Conservation (phyloP, 2,113 vertebrate species). For the Speoplatyrhinus poulsoni region DNA sequence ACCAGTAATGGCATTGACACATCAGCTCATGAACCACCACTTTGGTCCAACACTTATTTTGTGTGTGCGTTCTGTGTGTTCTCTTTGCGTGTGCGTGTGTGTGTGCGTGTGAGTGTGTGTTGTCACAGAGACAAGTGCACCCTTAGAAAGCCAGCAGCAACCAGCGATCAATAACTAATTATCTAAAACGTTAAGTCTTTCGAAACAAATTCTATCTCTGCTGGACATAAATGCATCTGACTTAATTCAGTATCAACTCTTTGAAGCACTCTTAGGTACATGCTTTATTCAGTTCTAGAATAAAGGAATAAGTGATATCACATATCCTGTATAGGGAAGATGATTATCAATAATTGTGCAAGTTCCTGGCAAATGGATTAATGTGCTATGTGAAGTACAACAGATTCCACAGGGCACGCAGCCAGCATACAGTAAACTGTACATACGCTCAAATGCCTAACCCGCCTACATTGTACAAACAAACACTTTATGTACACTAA, state of each 20-base stretch:
- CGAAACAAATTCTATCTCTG: neutral
- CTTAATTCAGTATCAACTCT: neutral
- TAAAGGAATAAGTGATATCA: neutral
- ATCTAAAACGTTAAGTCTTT: neutral
- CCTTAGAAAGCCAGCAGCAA: neutral
- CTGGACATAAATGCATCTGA: slow-evolving; percentile 3
- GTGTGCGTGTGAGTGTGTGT: neutral
- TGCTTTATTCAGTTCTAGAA: neutral
- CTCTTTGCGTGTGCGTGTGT: neutral
- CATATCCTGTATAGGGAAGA: neutral
- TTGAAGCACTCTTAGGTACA: neutral
- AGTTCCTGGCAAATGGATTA: slow-evolving; percentile 4
- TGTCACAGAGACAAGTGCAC: neutral
- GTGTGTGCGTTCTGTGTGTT: neutral
- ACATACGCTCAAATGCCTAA: too few relatives aligned
- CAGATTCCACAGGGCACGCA: too few relatives aligned
- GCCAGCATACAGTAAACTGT: too few relatives aligned
- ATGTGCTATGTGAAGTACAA: neutral
- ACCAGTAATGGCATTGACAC: too few relatives aligned
- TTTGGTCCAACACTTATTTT: neutral
- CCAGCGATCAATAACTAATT: slow-evolving; percentile 2
- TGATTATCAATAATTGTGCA: slow-evolving; percentile 30
- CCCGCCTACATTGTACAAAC: too few relatives aligned
- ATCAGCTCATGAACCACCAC: too few relatives aligned
- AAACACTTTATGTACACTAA: too few relatives aligned